Evolutionary conservation across 2,113 vertebrate species (phyloP).

Genomic region (Pomatostomus ruficeps): DNA sequence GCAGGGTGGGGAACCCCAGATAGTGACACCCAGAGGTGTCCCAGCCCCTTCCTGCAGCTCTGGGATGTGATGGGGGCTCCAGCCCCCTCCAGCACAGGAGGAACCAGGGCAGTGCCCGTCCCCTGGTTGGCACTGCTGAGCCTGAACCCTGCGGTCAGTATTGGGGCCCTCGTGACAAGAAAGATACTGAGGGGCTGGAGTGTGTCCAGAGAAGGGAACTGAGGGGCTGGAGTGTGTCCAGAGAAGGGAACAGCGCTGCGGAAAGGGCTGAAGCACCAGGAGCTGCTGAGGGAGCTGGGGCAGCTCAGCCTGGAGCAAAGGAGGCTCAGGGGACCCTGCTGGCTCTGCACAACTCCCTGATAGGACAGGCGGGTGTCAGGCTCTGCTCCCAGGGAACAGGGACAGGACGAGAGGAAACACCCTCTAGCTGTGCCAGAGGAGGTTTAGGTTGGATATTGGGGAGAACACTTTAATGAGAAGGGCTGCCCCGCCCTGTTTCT

Average conservation of each 20-base stretch:
- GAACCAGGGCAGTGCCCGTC: neutral
- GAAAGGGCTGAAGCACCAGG: neutral
- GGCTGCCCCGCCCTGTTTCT: neutral
- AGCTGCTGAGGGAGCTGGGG: neutral
- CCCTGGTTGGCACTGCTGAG: neutral
- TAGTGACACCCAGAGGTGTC: neutral
- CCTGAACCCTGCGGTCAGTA: neutral
- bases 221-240: neutral
- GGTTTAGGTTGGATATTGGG: neutral
- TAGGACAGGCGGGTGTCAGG: rapidly evolving
- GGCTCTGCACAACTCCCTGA: neutral
- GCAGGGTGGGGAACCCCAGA: neutral
- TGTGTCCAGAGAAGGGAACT: rapidly evolving
- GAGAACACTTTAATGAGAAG: neutral
- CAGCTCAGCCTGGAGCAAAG: neutral
- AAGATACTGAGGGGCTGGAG: neutral
- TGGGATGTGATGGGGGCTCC: rapidly evolving
- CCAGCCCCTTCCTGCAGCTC: neutral
- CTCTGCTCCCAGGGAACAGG: neutral
- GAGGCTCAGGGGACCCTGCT: neutral
- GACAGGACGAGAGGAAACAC: rapidly evolving
- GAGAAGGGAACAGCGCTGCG: rapidly evolving
- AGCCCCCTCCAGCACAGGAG: neutral
- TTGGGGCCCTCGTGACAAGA: neutral
- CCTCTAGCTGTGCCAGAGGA: neutral